phyloP scores from a whole-genome alignment of 2,797 vertebrate species.

The Enteromius afrohamiltoni region DNA sequence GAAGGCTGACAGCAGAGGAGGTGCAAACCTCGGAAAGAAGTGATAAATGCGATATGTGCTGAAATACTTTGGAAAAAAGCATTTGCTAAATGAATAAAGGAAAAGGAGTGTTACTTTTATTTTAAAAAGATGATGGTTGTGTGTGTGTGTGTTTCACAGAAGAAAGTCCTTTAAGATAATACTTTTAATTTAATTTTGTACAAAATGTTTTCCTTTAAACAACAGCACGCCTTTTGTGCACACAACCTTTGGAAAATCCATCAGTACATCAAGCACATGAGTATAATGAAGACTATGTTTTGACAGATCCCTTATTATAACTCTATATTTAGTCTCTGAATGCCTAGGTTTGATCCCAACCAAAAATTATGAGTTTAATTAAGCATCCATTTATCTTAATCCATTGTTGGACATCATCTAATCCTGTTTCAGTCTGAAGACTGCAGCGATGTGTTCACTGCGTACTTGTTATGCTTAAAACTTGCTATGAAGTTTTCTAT shows the following conservation, averaged over 20 bases:
- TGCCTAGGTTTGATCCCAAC: background rate
- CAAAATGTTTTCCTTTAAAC: constrained; percentile 1
- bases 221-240: background rate
- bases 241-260: background rate
- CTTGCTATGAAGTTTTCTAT: background rate
- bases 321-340: background rate
- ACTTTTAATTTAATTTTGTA: background rate
- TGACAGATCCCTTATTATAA: background rate
- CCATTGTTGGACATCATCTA: background rate
- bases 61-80: background rate
- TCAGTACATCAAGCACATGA: background rate
- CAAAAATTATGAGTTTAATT: background rate
- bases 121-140: background rate
- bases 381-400: constrained; percentile 8
- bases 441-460: background rate
- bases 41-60: background rate
- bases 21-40: background rate
- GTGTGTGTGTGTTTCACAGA: background rate
- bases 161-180: background rate
- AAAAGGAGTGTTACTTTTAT: background rate
- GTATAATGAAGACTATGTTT: background rate
- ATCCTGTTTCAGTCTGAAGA: constrained; percentile 11
- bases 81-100: background rate
- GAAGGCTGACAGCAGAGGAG: background rate
- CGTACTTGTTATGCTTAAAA: background rate